Conservation (phyloP, 1,140 invertebrate genomes). For the Aphis gossypii region DNA sequence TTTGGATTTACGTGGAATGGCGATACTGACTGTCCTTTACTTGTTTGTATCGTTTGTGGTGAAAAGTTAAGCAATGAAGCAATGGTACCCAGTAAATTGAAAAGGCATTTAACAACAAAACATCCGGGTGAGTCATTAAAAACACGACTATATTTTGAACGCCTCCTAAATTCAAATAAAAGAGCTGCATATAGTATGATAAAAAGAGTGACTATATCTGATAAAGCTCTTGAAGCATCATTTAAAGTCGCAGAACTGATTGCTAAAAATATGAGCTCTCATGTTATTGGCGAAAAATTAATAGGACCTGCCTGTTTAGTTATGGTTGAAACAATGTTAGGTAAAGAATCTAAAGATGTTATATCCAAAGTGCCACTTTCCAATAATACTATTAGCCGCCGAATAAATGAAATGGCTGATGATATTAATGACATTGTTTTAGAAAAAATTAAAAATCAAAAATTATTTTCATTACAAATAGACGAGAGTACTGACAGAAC, state of each 20-base stretch:
- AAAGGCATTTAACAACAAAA: neutral
- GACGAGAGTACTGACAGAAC: neutral
- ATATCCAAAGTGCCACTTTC: too few relatives aligned
- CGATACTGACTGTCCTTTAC: too few relatives aligned
- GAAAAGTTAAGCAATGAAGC: too few relatives aligned
- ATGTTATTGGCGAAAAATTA: neutral
- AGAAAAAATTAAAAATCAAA: constrained; percentile 15
- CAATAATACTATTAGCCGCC: too few relatives aligned
- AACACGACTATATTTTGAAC: constrained; percentile 1
- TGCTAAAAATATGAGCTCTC: neutral
- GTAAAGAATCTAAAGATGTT: too few relatives aligned
- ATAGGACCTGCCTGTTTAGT: neutral
- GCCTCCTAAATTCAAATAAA: neutral
- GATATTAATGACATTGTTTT: neutral
- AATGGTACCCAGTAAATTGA: too few relatives aligned
- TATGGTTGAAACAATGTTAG: neutral
- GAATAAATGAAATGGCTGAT: neutral
- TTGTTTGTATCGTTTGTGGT: too few relatives aligned
- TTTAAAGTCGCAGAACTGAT: neutral
- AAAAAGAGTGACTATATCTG: neutral
- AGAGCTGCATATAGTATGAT: neutral
- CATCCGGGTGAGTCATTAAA: neutral
- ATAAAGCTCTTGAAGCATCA: neutral
- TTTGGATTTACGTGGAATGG: too few relatives aligned
- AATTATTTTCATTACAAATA: neutral